phyloP scores from a whole-genome alignment of 2,113 vertebrate species.

The Crypturellus undulatus region DNA sequence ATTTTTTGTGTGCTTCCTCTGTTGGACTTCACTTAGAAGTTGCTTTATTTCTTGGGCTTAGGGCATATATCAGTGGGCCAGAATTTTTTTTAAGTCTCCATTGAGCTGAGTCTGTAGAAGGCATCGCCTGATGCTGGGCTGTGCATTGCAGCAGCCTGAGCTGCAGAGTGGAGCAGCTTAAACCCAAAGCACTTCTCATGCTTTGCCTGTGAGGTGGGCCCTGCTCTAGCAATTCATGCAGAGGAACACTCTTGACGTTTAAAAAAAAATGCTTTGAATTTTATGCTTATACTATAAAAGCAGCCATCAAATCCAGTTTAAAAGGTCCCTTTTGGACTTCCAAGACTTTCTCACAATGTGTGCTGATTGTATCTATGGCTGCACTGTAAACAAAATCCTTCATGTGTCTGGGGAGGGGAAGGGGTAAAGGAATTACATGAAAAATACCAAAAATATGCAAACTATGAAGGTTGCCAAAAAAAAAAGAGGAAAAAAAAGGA shows the following conservation, averaged over 20 bases:
- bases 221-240: fast-evolving
- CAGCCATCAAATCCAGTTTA: background rate
- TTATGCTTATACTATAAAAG: background rate
- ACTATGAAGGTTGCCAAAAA: background rate
- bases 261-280: background rate
- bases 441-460: constrained; percentile 43
- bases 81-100: background rate
- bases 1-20: background rate
- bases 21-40: background rate
- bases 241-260: background rate
- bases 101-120: background rate
- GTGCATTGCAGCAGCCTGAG: background rate
- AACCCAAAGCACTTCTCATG: background rate
- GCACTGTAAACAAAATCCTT: constrained; percentile 19
- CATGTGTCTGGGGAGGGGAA: background rate
- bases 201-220: background rate
- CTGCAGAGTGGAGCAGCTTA: background rate
- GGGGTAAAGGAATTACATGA: background rate
- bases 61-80: background rate
- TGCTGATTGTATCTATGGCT: background rate
- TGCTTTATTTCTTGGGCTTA: background rate
- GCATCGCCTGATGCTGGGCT: background rate
- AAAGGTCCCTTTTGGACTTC: background rate
- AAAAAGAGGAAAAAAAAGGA: background rate
- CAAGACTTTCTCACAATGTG: background rate